Evolutionary conservation across 2,113 vertebrate genomes (phyloP).

Genomic region (Pseudois nayaur): DNA sequence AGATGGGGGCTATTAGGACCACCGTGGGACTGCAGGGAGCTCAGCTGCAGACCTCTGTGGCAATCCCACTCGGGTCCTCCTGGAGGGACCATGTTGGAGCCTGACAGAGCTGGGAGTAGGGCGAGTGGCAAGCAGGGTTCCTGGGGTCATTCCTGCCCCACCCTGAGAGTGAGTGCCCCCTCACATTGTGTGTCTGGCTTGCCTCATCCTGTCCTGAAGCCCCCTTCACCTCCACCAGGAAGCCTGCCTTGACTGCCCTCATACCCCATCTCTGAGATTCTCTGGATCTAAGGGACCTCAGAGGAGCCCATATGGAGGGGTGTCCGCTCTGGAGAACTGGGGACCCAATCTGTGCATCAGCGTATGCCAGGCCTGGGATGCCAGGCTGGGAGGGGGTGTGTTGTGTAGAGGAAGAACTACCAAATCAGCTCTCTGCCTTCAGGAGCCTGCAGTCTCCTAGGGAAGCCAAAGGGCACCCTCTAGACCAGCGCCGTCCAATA

Average conservation of each 20-base stretch:
- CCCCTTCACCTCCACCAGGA: background rate
- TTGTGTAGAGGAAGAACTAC: background rate
- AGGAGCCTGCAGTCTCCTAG: background rate
- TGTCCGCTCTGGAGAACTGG: background rate
- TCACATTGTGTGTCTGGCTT: too few relatives aligned
- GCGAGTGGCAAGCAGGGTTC: accelerated
- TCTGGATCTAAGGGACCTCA: background rate
- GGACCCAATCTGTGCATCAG: background rate
- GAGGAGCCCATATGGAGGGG: background rate
- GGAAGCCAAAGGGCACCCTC: background rate
- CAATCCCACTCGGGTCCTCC: background rate
- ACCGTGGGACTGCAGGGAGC: background rate
- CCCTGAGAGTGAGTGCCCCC: background rate
- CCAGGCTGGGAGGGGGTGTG: background rate
- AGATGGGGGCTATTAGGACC: background rate
- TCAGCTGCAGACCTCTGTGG: background rate
- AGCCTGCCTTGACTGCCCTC: background rate
- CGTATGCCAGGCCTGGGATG: background rate
- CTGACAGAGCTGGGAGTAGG: background rate
- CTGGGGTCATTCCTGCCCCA: background rate
- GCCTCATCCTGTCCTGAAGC: background rate
- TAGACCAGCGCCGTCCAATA: accelerated
- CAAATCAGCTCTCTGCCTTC: background rate
- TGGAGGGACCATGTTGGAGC: background rate
- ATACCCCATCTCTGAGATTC: background rate